phyloP scores from a whole-genome alignment of 1,140 invertebrate species.

The Zaprionus taronus region DNA sequence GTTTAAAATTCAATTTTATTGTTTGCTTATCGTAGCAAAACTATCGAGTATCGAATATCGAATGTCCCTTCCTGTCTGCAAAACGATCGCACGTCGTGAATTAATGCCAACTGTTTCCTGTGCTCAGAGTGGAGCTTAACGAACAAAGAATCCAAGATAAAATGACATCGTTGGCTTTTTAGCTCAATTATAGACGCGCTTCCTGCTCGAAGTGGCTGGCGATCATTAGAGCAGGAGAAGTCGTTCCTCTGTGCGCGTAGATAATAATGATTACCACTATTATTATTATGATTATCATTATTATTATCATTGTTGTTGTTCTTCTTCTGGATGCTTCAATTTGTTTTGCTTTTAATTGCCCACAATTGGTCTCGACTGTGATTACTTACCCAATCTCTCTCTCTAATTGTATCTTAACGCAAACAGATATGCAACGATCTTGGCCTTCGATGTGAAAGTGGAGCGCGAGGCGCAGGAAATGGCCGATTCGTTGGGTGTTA shows the following conservation, averaged over 20 bases:
- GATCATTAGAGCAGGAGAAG: slow-evolving; percentile 67
- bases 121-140: background rate
- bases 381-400: slow-evolving; percentile 27
- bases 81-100: slow-evolving; percentile 54
- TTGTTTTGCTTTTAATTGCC: slow-evolving; percentile 65
- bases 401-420: slow-evolving; percentile 18
- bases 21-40: background rate
- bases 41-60: slow-evolving; percentile 23
- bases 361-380: slow-evolving; percentile 17
- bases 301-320: slow-evolving; percentile 18
- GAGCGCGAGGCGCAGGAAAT: slow-evolving; percentile 98
- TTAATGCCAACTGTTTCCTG: slow-evolving; percentile 78
- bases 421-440: slow-evolving; percentile 95
- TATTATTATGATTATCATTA: slow-evolving; percentile 63
- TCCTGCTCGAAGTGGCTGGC: slow-evolving; percentile 47
- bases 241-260: slow-evolving; percentile 1
- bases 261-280: slow-evolving; percentile 29
- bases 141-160: slow-evolving; percentile 4
- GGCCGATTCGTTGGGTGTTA: slow-evolving; percentile 96
- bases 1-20: background rate
- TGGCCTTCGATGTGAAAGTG: slow-evolving; percentile 99
- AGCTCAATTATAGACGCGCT: slow-evolving; percentile 73
- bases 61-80: slow-evolving; percentile 62
- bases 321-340: slow-evolving; percentile 25
- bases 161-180: slow-evolving; percentile 36